A percentile compares a stretch with the other conserved stretches of the same genome.
phyloP scores from a whole-genome alignment of 2,888 invertebrate species.

The Lithophane semibrunnea region DNA sequence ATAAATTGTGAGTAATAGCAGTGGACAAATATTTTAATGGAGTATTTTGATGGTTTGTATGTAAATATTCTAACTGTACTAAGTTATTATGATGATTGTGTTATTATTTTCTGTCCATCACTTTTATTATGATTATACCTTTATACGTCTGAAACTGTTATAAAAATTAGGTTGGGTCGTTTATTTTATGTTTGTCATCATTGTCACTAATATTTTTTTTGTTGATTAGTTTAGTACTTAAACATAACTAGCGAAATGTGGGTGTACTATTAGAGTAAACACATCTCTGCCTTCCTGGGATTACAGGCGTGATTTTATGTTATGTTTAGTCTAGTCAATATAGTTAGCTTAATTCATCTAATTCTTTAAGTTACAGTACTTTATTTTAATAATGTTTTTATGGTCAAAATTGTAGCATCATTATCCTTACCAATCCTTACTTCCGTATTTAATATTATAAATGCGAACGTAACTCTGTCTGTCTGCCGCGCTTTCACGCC shows the following conservation, averaged over 20 bases:
- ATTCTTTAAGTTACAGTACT: not conserved
- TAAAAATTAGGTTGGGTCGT: slow-evolving; percentile 31
- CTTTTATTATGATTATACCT: slow-evolving; percentile 42
- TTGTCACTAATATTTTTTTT: not conserved
- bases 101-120: slow-evolving; percentile 20
- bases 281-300: too few species aligned
- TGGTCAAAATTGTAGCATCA: too few species aligned
- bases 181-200: slow-evolving; percentile 35
- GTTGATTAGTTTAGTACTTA: not conserved
- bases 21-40: slow-evolving; percentile 52
- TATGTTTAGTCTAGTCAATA: not conserved
- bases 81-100: slow-evolving; percentile 36
- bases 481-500: too few species aligned
- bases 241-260: too few species aligned
- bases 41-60: slow-evolving; percentile 39
- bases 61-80: slow-evolving; percentile 55
- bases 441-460: too few species aligned
- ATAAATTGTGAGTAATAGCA: slow-evolving; percentile 59
- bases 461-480: too few species aligned
- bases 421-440: too few species aligned
- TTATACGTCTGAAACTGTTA: slow-evolving; percentile 19
- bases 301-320: too few species aligned
- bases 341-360: not conserved
- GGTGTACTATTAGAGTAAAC: too few species aligned
- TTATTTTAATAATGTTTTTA: slow-evolving; percentile 6